phyloP scores from a whole-genome alignment of 2,888 invertebrate genomes.

The Scrobipalpa costella region DNA sequence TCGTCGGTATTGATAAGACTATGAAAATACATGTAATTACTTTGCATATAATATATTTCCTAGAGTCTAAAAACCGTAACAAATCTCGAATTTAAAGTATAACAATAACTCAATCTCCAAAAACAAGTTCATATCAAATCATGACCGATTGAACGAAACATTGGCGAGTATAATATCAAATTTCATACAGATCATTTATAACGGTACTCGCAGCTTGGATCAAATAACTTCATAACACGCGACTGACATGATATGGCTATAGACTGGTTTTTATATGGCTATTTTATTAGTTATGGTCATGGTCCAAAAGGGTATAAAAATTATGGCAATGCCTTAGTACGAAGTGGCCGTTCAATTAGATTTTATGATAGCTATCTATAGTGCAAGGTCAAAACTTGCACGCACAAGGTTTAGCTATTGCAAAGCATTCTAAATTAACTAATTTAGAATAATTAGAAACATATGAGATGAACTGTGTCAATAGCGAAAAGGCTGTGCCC shows the following conservation, averaged over 20 bases:
- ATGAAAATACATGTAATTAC: no score
- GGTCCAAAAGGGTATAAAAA: background rate
- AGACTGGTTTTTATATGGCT: conserved; percentile 3
- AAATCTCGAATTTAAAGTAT: background rate
- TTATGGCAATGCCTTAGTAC: background rate
- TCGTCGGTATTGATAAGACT: no score
- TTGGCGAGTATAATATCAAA: conserved; percentile 5
- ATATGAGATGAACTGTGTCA: background rate
- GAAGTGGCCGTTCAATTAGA: background rate
- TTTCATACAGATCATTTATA: background rate
- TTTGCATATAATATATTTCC: no score
- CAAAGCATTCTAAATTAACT: no score
- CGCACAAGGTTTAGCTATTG: no score
- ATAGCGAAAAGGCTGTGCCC: no score
- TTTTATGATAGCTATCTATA: background rate
- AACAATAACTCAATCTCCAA: background rate
- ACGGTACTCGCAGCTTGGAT: conserved; percentile 5
- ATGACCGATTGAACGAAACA: conserved; percentile 11
- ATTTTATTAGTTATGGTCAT: background rate
- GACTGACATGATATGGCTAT: conserved; percentile 7
- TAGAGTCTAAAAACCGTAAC: background rate
- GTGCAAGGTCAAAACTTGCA: no score
- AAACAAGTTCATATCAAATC: background rate
- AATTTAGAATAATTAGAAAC: background rate
- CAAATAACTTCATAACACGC: background rate